These are phyloP conservation scores for Esox niger DNA, from an alignment of 2,113 vertebrate species.

Conservation along the genomic window DNA sequence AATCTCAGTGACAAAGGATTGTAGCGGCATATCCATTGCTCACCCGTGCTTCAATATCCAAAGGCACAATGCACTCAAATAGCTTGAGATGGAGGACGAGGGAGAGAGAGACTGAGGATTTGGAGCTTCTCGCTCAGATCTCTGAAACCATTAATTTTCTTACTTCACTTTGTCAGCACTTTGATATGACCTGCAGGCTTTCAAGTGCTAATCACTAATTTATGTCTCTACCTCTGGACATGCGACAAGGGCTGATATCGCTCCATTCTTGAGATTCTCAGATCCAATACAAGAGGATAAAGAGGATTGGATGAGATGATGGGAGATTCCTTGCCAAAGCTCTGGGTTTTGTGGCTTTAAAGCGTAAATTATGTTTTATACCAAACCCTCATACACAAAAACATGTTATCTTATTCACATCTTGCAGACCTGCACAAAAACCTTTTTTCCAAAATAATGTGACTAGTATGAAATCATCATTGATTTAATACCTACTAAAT, in stretches of 20 bases:
- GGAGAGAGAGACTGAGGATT: not conserved
- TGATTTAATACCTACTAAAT: slow-evolving; percentile 45
- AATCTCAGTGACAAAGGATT: slow-evolving; percentile 2
- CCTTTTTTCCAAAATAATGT: slow-evolving; percentile 39
- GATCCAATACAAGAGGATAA: not conserved
- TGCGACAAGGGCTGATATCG: not conserved
- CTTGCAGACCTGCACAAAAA: slow-evolving; percentile 25
- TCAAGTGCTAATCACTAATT: slow-evolving; percentile 4
- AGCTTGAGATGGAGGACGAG: not conserved
- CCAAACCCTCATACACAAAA: not conserved
- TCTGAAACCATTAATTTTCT: slow-evolving; percentile 7
- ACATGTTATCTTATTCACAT: not conserved
- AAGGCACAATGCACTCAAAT: not conserved
- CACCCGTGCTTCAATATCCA: not conserved
- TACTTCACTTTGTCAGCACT: not conserved
- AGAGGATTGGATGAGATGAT: not conserved
- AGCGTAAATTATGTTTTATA: slow-evolving; percentile 19
- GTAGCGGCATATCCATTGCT: not conserved
- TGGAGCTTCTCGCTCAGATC: not conserved
- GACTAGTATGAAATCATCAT: slow-evolving; percentile 42
- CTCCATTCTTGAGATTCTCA: slow-evolving; percentile 1
- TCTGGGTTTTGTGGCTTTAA: not conserved
- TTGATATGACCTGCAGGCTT: not conserved
- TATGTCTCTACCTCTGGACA: not conserved
- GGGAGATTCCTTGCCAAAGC: not conserved